Conservation (phyloP, 2,797 vertebrate species). For the Microtus agrestis region DNA sequence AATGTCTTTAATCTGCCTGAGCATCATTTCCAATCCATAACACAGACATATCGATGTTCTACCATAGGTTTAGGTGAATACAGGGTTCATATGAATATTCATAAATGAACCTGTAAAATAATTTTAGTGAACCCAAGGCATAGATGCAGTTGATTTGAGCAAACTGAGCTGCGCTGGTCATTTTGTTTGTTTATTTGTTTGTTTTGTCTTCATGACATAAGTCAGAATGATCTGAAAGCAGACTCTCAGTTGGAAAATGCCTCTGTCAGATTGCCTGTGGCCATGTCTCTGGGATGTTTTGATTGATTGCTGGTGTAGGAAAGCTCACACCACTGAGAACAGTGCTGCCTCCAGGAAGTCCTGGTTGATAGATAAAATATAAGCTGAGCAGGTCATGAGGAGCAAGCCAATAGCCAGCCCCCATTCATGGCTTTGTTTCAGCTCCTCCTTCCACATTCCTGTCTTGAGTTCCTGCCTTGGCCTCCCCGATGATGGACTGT, state of each 20-base stretch:
- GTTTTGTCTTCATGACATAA: background rate
- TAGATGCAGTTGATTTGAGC: background rate
- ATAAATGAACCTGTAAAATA: constrained; percentile 31
- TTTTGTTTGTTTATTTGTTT: background rate
- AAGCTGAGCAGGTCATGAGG: background rate
- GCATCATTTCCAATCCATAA: background rate
- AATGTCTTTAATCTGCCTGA: background rate
- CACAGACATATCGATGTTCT: background rate
- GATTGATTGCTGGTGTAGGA: background rate
- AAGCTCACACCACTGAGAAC: background rate
- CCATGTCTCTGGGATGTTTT: background rate
- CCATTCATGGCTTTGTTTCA: background rate
- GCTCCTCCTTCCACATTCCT: background rate
- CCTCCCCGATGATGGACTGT: too few species aligned
- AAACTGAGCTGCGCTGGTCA: background rate
- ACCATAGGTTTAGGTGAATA: background rate
- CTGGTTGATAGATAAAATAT: too few species aligned
- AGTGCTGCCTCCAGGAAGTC: background rate
- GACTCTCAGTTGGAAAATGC: background rate
- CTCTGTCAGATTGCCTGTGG: background rate
- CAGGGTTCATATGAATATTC: background rate
- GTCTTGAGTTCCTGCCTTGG: background rate
- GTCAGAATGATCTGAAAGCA: background rate
- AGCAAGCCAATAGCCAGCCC: background rate
- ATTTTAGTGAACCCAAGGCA: background rate